Evolutionary conservation across 2,797 vertebrate species (phyloP), one percentile per base, ranked within the genome.

Genomic region (Decapterus maruadsi): DNA sequence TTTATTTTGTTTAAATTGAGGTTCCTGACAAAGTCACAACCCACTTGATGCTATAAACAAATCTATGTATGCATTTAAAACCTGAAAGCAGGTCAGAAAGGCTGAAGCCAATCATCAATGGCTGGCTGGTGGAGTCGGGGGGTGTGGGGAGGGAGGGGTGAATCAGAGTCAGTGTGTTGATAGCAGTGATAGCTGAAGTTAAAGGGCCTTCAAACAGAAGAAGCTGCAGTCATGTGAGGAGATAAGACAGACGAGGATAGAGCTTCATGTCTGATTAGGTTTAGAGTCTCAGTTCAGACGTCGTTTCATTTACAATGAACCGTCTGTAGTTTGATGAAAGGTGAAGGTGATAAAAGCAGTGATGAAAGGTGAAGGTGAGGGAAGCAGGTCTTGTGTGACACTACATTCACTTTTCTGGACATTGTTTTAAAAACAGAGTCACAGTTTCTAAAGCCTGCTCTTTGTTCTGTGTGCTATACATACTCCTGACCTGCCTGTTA

Each of bases 231-330:
- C 64, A 84, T 74, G 53, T 84, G 85, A 91, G 65, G 61, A 75
- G 55, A 87, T 87, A 80, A 85, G 29, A 48, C 48, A 58, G 34
- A 20, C 8, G 36, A 71, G 76, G 50, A 78, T 70, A 76, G 62
- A 63, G 66, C 72, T 77, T 85, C 53, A 85, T 48, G 60, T 66
- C 50, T 75, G 59, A 84, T 90, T 88, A 72, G 68, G 19, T 72
- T 10, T 38, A 3, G 34, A 63, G 38, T 19, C 9, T 68, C 38
- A 55, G 75, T 9, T 71, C 55, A 74, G n/a, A 36, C 31, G 36
- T 20, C 45, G 48, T 53, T 68, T 45, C 34, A 38, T 78, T 68
- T 45, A 16, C 6, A 0, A n/a, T 34, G 29, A 75, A 26, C 31
- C 34, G 16, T 16, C 22, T 50, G 31, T 38, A 40, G 34, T 72